Base-by-base conservation (phyloP, 2,797 vertebrate species). In the Cygnus olor region DNA sequence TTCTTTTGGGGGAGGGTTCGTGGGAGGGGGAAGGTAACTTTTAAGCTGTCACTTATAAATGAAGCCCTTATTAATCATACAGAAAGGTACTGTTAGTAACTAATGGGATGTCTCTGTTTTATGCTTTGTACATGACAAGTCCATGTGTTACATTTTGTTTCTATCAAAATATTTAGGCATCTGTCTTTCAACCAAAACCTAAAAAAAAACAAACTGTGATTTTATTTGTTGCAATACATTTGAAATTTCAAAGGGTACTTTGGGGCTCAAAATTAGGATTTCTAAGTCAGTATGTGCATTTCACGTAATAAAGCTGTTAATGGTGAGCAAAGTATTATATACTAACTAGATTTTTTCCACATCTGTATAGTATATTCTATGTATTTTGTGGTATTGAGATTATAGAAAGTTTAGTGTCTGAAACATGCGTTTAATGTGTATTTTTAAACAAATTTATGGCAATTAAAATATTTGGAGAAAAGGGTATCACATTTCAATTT, bases 311-410 rank as follows among this genome's bases (percentile, higher is more conserved):
- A 97, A 98, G 98, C 97, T 98, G 98, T 98, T 98, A 97, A 98
- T 98, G 98, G 97, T 98, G 97, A 98, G 97, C 98, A 98, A 98
- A 98, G 98, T 98, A 98, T 98, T 98, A 98, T 98, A 98, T 98
- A 98, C 98, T 98, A 98, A 98, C 98, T 98, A 98, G 97, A 98
- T 98, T 98, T 98, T 95, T 97, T 97, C 97, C 98, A 98, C 97
- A 98, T 99, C 98, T 99, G 99, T 99, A 99, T 98, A 99, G 98
- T 99, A 99, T 99, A 99, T 99, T 99, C 99, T 99, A 99, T 99
- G 99, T 99, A 99, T 99, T 99, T 99, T 99, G 98, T 99, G 98
- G 99, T 99, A 99, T 99, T 99, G 99, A 99, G 98, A 99, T 99
- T 99, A 99, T 99, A 99, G 99, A 99, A 99, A 98, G 99, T 99